Evolutionary conservation across 2,888 invertebrate species (phyloP).

Genomic region (Campoplex capitator): DNA sequence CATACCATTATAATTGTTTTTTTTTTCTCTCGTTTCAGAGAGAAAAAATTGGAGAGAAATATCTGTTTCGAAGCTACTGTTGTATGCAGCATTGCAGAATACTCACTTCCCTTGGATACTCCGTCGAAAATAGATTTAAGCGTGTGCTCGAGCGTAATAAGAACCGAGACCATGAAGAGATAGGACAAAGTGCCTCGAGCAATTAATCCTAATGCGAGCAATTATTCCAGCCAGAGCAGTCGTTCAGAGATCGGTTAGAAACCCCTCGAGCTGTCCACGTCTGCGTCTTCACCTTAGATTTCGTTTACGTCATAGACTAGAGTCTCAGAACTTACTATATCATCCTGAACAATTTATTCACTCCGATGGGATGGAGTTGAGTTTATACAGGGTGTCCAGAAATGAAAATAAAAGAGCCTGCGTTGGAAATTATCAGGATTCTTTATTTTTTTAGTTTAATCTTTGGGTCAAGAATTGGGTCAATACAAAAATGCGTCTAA

Average conservation of each 20-base stretch:
- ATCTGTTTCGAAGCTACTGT: background rate
- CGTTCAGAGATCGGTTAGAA: slow-evolving; percentile 45
- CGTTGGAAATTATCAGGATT: background rate
- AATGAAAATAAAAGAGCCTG: background rate
- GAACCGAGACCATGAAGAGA: slow-evolving; percentile 23
- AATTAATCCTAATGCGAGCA: slow-evolving; percentile 63
- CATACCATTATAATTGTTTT: background rate
- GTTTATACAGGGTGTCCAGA: slow-evolving; percentile 12
- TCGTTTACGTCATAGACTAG: slow-evolving; percentile 43
- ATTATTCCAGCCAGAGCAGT: slow-evolving; percentile 58
- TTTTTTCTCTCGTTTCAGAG: background rate
- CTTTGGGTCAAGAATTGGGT: no score
- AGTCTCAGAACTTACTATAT: slow-evolving; percentile 12
- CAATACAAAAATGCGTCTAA: background rate
- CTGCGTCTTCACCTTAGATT: slow-evolving; percentile 31
- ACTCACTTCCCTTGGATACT: background rate
- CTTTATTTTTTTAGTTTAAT: no score
- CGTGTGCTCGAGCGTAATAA: slow-evolving; percentile 5
- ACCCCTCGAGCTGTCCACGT: slow-evolving; percentile 52
- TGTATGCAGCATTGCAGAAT: background rate
- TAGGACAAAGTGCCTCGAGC: slow-evolving; percentile 43
- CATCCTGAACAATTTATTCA: slow-evolving; percentile 46
- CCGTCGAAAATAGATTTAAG: slow-evolving; percentile 26
- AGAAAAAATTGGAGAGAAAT: background rate
- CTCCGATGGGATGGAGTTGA: slow-evolving; percentile 28